Base-by-base conservation (phyloP, 2,113 vertebrate genomes). In the Tachycineta bicolor region DNA sequence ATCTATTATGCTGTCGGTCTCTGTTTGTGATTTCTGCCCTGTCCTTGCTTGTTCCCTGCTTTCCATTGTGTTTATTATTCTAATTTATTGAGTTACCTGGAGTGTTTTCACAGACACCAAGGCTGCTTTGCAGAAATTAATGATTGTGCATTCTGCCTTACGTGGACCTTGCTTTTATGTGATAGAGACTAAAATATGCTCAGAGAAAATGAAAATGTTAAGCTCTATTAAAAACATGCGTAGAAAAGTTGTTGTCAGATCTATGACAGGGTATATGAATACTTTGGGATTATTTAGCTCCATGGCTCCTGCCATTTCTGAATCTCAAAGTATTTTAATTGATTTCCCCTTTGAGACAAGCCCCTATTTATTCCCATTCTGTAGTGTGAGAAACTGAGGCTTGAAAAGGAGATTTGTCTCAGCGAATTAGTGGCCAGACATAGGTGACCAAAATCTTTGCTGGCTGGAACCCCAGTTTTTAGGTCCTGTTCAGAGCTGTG, bases 11-110 rank as follows among this genome's bases (percentile, higher is more conserved):
- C 28, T 75, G 52, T 79, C 10, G 2, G 65, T 34, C 71, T 65
- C 50, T 1, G 10, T 33, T 71, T 78, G 34, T 76, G 69, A 89
- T 94, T 94, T 91, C 94, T 92, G 82, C 76, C 68, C 82, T 63
- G 75, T 83, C 94, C 89, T 96, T 96, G 84, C 50, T 82, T 89
- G 79, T 94, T 94, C 82, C 90, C 52, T 46, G 77, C 14, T 85
- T 97, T 92, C 41, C 80, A 90, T 90, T 94, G 76, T 89, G 93
- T 94, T 94, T 94, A 90, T 95, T 96, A 95, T 93, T 96, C 89
- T 96, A 94, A 95, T 95, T 92, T 96, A 96, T 89, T 76, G 94
- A 90, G 92, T 89, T 94, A 94, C 91, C 80, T 88, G 90, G 63
- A 90, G 56, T 77, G 87, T 87, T 94, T 95, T 93, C 9, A 2